Percentiles rank a stretch among this genome's conserved stretches.
Conservation (phyloP, 2,113 vertebrate species). For the Raja brachyura region DNA sequence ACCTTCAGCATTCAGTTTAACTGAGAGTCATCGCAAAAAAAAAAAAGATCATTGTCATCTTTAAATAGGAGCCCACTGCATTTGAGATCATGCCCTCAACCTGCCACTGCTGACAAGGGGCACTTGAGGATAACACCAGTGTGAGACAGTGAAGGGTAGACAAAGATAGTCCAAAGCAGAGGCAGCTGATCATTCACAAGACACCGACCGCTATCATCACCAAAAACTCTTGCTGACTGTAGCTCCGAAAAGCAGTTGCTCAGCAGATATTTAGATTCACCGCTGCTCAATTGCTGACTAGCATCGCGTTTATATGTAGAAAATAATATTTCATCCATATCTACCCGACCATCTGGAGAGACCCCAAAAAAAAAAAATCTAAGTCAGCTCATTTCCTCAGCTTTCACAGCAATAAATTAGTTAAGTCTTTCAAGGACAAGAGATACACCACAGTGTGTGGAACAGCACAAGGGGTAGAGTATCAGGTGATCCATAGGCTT, state of each 20-base stretch:
- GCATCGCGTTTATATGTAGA: background rate
- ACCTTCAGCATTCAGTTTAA: background rate
- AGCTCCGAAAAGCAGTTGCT: background rate
- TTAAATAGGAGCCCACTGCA: too few relatives aligned
- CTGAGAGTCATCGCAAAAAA: background rate
- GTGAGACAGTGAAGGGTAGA: background rate
- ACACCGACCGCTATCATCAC: background rate
- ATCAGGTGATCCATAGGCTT: background rate
- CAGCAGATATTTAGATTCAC: constrained; percentile 17
- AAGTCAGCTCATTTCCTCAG: constrained; percentile 16
- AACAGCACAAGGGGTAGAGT: background rate
- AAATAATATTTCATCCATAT: constrained; percentile 31
- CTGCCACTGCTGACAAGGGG: background rate
- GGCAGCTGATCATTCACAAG: constrained; percentile 8
- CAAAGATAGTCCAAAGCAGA: constrained; percentile 8
- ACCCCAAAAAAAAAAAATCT: constrained; percentile 9
- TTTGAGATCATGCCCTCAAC: too few relatives aligned
- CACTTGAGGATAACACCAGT: background rate
- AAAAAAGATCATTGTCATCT: too few relatives aligned
- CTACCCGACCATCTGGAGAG: constrained; percentile 28
- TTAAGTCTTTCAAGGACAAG: background rate
- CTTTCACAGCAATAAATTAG: constrained; percentile 11
- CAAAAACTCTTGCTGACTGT: constrained; percentile 2
- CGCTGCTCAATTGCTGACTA: background rate
- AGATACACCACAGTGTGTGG: background rate